These are phyloP conservation scores for Sinocyclocheilus anophthalmus DNA, from an alignment of 2,113 vertebrate genomes.

Conservation along the genomic window DNA sequence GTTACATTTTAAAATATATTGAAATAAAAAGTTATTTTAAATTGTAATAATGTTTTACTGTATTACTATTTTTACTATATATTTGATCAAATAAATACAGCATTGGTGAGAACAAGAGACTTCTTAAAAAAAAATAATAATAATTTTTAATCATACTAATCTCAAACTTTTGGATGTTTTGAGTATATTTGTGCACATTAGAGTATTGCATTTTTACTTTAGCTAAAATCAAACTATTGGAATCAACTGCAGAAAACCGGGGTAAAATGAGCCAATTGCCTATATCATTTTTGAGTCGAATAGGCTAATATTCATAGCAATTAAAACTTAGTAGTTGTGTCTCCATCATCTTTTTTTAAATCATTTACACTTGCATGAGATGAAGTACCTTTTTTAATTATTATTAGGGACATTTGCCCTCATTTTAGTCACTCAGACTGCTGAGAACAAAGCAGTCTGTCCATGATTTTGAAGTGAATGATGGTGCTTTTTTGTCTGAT, in stretches of 20 bases:
- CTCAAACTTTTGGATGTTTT: too few species aligned
- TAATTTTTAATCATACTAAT: too few species aligned
- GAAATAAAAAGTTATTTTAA: too few species aligned
- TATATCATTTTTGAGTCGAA: background rate
- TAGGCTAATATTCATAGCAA: background rate
- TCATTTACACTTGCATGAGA: background rate
- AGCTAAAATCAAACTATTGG: background rate
- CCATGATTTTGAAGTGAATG: background rate
- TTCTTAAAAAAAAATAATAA: too few species aligned
- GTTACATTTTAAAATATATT: too few species aligned
- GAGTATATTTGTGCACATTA: too few species aligned
- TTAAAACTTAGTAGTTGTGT: background rate
- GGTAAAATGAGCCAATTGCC: background rate
- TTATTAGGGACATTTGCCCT: background rate
- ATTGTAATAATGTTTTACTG: too few species aligned
- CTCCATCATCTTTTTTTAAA: background rate
- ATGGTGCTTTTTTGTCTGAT: conserved; percentile 27
- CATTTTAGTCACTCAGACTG: background rate
- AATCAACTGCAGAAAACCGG: background rate
- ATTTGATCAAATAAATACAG: too few species aligned
- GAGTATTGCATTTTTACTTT: too few species aligned
- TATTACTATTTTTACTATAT: too few species aligned
- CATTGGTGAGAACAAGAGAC: too few species aligned
- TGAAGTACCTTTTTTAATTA: background rate
- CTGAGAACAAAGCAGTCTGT: conserved; percentile 12